Base-by-base conservation (phyloP, 1,140 invertebrate species). In the Ceratitis capitata region DNA sequence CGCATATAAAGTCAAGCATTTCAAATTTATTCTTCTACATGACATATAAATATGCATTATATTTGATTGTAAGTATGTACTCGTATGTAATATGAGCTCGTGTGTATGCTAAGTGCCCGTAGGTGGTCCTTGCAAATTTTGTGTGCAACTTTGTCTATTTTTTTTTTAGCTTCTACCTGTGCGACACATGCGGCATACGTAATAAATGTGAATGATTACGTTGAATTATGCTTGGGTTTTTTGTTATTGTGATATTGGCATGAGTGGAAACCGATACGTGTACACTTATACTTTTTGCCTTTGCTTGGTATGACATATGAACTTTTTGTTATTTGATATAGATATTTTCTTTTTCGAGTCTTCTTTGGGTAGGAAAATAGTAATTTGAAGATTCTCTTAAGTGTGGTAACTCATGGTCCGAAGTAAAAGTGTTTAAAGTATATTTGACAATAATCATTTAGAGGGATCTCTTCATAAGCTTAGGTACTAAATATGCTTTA, bases 171-270 rank as follows among this genome's bases (percentile, higher is more conserved):
- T 47, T 78, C 23, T 78, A 78, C 39, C 35, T 26, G 69, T 14
- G 69, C n/a, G 39, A 78, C 69, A 45, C 69, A 45, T 23, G 10
- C 23, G 39, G 69, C 42, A 78, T 78, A 78, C 69, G n/a, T 78
- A 45, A 78, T 78, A 78, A 78, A 45, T 78, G 39, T 78, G 39
- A 42, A 78, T 78, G 69, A 78, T 45, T 78, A 78, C 45, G 35
- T 7, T 45, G 69, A 47, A 78, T 78, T 23, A 32, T 45, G 42
- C 39, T 78, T 78, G 39, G 23, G 16, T 78, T 78, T 61, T 45
- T 10, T 19, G 7, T 39, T 23, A 7, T 7, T 42, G 0, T n/a
- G 26, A n/a, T 61, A 32, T 61, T 42, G 39, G 69, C 23, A 19
- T 78, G 69, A 10, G 39, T 23, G 19, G 26, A 6, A 29, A 12